These are phyloP conservation scores for Rhipidura dahli DNA, from an alignment of 2,113 vertebrate genomes.

Conservation along the genomic window DNA sequence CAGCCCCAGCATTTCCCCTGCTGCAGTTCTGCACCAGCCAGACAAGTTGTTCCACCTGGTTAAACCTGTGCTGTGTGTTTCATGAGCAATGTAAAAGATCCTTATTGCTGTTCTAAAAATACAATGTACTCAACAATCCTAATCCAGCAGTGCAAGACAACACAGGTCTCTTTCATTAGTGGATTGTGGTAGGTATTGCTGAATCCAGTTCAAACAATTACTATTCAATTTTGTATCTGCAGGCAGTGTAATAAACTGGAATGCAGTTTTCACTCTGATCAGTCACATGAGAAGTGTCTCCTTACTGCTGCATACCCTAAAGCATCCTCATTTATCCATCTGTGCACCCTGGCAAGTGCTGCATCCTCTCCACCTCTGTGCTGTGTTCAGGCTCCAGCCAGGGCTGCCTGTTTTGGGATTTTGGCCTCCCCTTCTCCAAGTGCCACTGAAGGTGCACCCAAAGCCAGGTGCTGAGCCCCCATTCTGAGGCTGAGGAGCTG, in stretches of 20 bases:
- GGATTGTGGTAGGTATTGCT: conserved; percentile 78
- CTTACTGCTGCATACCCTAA: conserved; percentile 76
- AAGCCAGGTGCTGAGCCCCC: not conserved
- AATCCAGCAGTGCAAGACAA: conserved; percentile 81
- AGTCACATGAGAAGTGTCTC: conserved; percentile 59
- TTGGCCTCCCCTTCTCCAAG: not conserved
- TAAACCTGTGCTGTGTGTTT: not conserved
- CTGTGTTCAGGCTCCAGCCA: not conserved
- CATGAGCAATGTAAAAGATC: not conserved
- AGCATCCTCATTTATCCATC: conserved; percentile 53
- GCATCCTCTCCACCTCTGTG: not conserved
- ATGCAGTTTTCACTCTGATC: conserved; percentile 73
- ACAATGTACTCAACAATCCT: conserved; percentile 67
- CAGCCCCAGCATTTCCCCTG: not conserved
- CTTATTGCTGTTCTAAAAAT: conserved; percentile 47
- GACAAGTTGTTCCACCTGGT: not conserved
- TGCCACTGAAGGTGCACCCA: not conserved
- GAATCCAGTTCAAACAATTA: conserved; percentile 83
- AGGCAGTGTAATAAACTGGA: conserved; percentile 74
- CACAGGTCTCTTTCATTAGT: conserved; percentile 77
- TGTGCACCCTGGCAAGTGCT: not conserved
- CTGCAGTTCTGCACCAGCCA: not conserved
- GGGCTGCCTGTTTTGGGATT: not conserved
- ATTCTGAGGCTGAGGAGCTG: not conserved
- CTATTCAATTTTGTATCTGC: conserved; percentile 73